Conservation (phyloP, 2,797 vertebrate species). For the Gallinago solitaria region DNA sequence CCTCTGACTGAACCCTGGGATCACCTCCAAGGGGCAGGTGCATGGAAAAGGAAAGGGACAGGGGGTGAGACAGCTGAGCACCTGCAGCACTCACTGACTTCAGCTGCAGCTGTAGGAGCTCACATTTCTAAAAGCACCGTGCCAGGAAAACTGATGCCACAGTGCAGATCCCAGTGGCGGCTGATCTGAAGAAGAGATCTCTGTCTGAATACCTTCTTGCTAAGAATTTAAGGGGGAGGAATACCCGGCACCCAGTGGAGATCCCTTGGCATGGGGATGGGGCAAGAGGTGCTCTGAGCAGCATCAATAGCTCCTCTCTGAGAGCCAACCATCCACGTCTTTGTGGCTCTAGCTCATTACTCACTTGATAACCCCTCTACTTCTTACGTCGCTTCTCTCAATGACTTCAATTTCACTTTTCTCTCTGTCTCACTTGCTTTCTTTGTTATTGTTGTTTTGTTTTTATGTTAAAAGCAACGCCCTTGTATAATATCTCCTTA, state of each 20-base stretch:
- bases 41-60: background rate
- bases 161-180: background rate
- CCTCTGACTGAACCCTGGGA: background rate
- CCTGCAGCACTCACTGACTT: background rate
- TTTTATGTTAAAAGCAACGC: too few relatives aligned
- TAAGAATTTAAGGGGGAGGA: background rate
- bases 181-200: background rate
- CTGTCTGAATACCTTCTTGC: background rate
- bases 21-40: background rate
- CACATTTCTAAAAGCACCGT: background rate
- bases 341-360: background rate
- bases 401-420: background rate
- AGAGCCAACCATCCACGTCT: background rate
- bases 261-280: background rate
- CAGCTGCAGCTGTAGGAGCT: background rate
- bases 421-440: background rate
- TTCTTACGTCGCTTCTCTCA: background rate
- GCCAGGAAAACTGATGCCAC: background rate
- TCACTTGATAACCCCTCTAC: background rate
- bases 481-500: background rate
- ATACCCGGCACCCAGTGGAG: fast-evolving
- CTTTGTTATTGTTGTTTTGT: background rate
- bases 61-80: background rate
- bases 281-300: background rate
- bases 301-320: background rate